Percentiles rank a stretch among this genome's conserved stretches.
These are phyloP conservation scores for Origma solitaria DNA, from an alignment of 2,113 vertebrate genomes.

Conservation along the genomic window DNA sequence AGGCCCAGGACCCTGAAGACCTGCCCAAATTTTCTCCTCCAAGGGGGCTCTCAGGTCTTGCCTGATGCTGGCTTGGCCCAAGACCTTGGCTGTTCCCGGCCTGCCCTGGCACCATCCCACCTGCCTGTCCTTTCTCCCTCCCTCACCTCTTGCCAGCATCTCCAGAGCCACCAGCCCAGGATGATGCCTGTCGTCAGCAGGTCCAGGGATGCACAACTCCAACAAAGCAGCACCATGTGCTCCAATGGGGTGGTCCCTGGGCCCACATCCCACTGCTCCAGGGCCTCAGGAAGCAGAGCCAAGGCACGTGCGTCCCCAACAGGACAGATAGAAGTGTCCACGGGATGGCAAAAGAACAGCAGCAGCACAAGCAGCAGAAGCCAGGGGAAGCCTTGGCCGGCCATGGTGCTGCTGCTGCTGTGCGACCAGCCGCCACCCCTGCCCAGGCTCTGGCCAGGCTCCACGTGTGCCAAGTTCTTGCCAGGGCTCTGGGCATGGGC, in stretches of 20 bases:
- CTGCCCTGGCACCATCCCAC: neutral
- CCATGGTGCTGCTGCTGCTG: neutral
- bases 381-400: fast-evolving
- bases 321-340: neutral
- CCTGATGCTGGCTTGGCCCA: fast-evolving
- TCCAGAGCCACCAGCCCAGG: fast-evolving
- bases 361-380: fast-evolving
- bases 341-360: fast-evolving
- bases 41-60: fast-evolving
- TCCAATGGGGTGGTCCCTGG: fast-evolving
- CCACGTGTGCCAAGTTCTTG: fast-evolving
- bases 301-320: fast-evolving
- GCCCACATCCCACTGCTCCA: fast-evolving
- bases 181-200: fast-evolving
- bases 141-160: fast-evolving
- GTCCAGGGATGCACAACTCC: fast-evolving
- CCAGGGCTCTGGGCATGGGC: neutral
- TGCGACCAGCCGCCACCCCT: fast-evolving
- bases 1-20: fast-evolving
- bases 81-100: neutral
- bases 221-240: fast-evolving
- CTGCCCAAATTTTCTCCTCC: neutral
- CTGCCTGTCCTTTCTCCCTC: neutral
- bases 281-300: neutral
- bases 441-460: neutral